Evolutionary conservation across 2,888 invertebrate genomes (phyloP), one percentile per base, ranked within the genome.

Genomic region (Polyploca ridens): DNA sequence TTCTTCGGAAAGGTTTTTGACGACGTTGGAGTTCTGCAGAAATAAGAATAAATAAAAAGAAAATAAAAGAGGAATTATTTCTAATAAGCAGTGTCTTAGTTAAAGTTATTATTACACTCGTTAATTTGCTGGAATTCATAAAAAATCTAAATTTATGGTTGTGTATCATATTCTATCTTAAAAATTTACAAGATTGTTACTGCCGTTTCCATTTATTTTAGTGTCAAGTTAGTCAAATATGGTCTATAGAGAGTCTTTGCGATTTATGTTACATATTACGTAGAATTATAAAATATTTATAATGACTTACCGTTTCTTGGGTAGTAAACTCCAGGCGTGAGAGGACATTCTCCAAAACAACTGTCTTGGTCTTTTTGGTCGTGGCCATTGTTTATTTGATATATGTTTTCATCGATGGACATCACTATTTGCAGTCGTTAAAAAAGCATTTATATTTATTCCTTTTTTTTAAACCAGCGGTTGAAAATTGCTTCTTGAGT

Each of bases 291-390:
- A 3, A 44, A 33, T 33, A 44, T 10, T 14, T 27, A 41, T 49
- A 35, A n/a, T 49, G 7, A 38, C 88, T 87, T 76, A 90, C 90
- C 83, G 57, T 84, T 85, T 68, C 71, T 81, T 13, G 90, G 90
- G 70, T 85, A 86, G 64, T 91, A 92, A 19, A 87, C 81, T 44
- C 91, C 91, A 44, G 91, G 90, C 57, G 77, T 80, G 27, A 90
- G 71, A 33, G 77, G 72, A 33, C 76, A 64, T 33, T 41, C 61
- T n/a, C 10, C 54, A 54, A 10, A 8, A 5, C 0, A 54, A 7
- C 3, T 54, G 8, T 54, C 54, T n/a, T 27, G 27, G 27, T 49
- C 49, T 1, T 54, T 3, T 49, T 49, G 16, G 49, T 49, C 16
- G 19, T 10, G 1, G 6, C 6, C 7, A 54, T 19, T 8, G 3